Percentiles rank a stretch among this genome's conserved stretches.
phyloP scores from a whole-genome alignment of 2,797 vertebrate species.

The Enteromius viviparus region DNA sequence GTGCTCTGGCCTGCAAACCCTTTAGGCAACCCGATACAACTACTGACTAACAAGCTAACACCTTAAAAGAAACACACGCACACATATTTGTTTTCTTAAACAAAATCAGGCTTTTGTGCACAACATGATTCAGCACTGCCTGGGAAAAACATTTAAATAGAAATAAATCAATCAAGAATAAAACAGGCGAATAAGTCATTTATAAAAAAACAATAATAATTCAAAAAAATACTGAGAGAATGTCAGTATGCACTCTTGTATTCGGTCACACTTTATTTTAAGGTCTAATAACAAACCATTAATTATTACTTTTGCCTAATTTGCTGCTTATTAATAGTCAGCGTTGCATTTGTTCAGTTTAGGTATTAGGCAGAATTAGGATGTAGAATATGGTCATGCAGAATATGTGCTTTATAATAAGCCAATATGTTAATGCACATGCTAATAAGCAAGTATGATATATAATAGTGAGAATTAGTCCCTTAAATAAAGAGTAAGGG shows the following conservation, averaged over 20 bases:
- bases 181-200: neutral
- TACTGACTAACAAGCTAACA: neutral
- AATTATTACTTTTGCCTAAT: no score
- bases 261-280: neutral
- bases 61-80: neutral
- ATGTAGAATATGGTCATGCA: no score
- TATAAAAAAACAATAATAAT: no score
- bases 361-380: no score
- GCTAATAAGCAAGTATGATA: no score
- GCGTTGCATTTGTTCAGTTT: no score
- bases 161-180: neutral
- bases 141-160: neutral
- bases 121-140: neutral
- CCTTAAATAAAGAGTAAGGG: no score
- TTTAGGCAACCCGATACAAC: neutral
- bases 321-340: no score
- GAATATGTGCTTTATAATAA: no score
- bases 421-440: no score
- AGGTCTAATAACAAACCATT: no score
- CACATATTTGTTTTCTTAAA: neutral
- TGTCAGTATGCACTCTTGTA: neutral
- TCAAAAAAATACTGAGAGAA: neutral
- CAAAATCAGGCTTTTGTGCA: neutral
- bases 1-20: slow-evolving; percentile 11
- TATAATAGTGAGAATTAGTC: no score